Percentiles rank a stretch among this genome's conserved stretches.
Conservation (phyloP, 35 echinoderm and acorn worm genomes). For the Stichopus chloronotus region DNA sequence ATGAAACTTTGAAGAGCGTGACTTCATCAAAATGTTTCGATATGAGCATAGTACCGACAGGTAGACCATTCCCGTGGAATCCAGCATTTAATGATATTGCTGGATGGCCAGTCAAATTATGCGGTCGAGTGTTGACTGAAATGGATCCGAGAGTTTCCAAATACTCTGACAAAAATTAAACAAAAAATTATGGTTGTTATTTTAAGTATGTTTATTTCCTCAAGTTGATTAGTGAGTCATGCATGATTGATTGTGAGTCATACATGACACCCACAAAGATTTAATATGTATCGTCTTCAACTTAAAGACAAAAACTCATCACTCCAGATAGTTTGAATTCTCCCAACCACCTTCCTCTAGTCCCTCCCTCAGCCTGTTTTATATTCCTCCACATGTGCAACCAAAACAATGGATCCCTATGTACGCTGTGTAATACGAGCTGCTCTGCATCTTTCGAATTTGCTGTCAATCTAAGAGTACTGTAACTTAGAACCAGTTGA, state of each 20-base stretch:
- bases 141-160: not conserved
- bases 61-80: not conserved
- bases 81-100: slow-evolving; percentile 39
- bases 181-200: not conserved
- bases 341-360: too few species aligned
- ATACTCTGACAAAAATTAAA: not conserved
- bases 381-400: too few species aligned
- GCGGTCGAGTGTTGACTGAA: slow-evolving; percentile 26
- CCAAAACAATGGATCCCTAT: too few species aligned
- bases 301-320: not conserved
- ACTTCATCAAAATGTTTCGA: slow-evolving; percentile 45
- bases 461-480: too few species aligned
- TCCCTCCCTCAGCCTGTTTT: too few species aligned
- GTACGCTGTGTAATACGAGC: too few species aligned
- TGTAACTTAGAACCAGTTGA: too few species aligned
- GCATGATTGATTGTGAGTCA: not conserved
- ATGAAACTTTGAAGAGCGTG: slow-evolving; percentile 19
- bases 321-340: too few species aligned
- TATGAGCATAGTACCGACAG: slow-evolving; percentile 27
- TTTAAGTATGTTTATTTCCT: not conserved
- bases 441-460: too few species aligned
- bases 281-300: not conserved
- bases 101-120: slow-evolving; percentile 41
- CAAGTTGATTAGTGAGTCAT: not conserved
- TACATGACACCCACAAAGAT: not conserved